These are phyloP conservation scores for Icerya purchasi DNA, from an alignment of 2,888 invertebrate genomes.

Conservation along the genomic window DNA sequence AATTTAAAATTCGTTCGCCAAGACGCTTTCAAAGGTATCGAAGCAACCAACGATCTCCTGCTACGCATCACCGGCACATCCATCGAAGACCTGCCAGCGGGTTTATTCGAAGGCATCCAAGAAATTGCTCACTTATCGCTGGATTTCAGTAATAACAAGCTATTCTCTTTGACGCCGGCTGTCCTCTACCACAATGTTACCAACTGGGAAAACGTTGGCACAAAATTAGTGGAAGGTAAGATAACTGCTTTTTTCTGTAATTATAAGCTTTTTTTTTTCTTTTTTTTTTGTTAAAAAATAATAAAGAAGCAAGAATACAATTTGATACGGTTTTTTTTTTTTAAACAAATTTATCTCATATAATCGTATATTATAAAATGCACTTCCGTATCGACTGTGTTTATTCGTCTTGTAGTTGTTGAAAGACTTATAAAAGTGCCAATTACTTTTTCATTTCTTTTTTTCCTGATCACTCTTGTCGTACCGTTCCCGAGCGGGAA, in stretches of 20 bases:
- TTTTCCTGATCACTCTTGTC: too few species aligned
- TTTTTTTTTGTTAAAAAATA: too few species aligned
- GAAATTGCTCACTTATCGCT: conserved; percentile 54
- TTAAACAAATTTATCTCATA: too few species aligned
- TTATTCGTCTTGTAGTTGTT: too few species aligned
- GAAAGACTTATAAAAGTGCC: too few species aligned
- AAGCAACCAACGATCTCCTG: conserved; percentile 25
- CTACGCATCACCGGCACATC: conserved; percentile 48
- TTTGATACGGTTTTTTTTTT: too few species aligned
- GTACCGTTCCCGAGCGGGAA: too few species aligned
- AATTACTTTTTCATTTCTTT: too few species aligned
- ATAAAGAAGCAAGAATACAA: too few species aligned
- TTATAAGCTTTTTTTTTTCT: too few species aligned
- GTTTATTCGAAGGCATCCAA: conserved; percentile 52
- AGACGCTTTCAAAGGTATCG: conserved; percentile 31
- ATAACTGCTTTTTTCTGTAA: conserved; percentile 2
- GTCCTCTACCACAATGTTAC: conserved; percentile 71
- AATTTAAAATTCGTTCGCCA: conserved; percentile 42
- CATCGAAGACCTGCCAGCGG: conserved; percentile 54
- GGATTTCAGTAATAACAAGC: conserved; percentile 59
- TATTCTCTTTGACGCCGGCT: conserved; percentile 56
- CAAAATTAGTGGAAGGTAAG: conserved; percentile 59
- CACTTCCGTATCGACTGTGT: too few species aligned
- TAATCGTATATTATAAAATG: too few species aligned
- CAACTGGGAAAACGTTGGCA: conserved; percentile 69